phyloP scores from a whole-genome alignment of 2,888 invertebrate species.

The Cryptocephalus primarius region DNA sequence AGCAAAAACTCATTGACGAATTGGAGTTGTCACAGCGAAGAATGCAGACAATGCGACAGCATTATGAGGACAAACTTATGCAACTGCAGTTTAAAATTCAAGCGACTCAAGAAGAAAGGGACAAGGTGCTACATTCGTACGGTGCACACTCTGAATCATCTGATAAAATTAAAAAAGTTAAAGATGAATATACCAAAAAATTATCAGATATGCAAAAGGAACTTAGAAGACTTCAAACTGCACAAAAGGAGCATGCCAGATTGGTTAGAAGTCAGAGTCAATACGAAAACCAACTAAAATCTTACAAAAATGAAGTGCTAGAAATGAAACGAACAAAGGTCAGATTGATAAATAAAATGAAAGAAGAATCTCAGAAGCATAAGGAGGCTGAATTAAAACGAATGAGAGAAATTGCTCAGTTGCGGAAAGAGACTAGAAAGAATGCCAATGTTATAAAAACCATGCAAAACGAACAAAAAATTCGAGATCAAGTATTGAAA shows the following conservation, averaged over 20 bases:
- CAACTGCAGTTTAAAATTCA: slow-evolving; percentile 75
- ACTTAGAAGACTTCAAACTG: slow-evolving; percentile 70
- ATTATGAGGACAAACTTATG: slow-evolving; percentile 86
- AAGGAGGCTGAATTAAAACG: slow-evolving; percentile 70
- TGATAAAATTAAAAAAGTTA: slow-evolving; percentile 68
- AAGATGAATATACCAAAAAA: slow-evolving; percentile 83
- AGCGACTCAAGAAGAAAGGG: slow-evolving; percentile 82
- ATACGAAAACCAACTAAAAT: slow-evolving; percentile 62
- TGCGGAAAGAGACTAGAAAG: slow-evolving; percentile 79
- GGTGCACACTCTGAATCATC: slow-evolving; percentile 44
- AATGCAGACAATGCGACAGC: slow-evolving; percentile 71
- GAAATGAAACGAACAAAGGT: slow-evolving; percentile 82
- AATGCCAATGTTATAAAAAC: slow-evolving; percentile 80
- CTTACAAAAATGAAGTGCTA: slow-evolving; percentile 59
- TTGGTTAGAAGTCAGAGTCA: slow-evolving; percentile 71
- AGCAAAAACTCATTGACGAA: slow-evolving; percentile 88
- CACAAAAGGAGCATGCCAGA: slow-evolving; percentile 81
- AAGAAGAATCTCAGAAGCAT: slow-evolving; percentile 78
- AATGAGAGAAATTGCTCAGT: slow-evolving; percentile 78
- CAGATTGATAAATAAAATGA: slow-evolving; percentile 83
- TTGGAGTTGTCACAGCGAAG: slow-evolving; percentile 81
- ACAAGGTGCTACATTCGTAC: slow-evolving; percentile 63
- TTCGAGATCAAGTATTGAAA: slow-evolving; percentile 76
- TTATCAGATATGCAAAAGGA: slow-evolving; percentile 76
- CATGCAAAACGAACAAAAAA: slow-evolving; percentile 76